phyloP scores from a whole-genome alignment of 2,888 invertebrate genomes.

The Cordilura impudica region DNA sequence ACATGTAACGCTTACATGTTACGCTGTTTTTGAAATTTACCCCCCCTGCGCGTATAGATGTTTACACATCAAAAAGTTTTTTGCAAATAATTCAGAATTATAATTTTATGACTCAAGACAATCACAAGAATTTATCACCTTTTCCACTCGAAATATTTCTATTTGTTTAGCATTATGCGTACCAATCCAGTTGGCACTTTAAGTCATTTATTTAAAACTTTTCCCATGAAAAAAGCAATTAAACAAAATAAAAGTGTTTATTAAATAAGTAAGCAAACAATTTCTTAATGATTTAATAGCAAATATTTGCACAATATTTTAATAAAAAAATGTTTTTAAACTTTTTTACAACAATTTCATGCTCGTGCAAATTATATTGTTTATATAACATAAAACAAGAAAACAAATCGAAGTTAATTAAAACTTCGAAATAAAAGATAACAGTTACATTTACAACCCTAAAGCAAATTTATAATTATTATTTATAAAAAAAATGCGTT shows the following conservation, averaged over 20 bases:
- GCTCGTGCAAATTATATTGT: slow-evolving; percentile 3
- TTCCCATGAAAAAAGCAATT: not conserved
- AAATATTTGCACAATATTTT: not conserved
- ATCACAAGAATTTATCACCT: too few relatives aligned
- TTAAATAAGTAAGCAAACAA: slow-evolving; percentile 18
- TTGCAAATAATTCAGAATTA: too few relatives aligned
- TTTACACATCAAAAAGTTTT: too few relatives aligned
- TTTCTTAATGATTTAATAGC: not conserved
- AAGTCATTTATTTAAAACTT: slow-evolving; percentile 7
- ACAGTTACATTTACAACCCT: too few relatives aligned
- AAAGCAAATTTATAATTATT: too few relatives aligned
- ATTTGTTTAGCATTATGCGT: not conserved
- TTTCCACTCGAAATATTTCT: too few relatives aligned
- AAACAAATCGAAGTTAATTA: not conserved
- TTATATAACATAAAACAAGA: not conserved
- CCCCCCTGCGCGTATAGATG: too few relatives aligned
- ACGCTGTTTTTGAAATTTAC: too few relatives aligned
- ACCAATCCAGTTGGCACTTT: not conserved
- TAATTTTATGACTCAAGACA: too few relatives aligned
- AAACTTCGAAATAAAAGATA: not conserved
- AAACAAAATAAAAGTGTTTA: slow-evolving; percentile 9
- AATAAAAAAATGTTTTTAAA: not conserved
- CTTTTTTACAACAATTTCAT: not conserved
- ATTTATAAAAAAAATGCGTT: too few relatives aligned
- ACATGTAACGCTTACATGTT: too few relatives aligned